Evolutionary conservation across 2,888 invertebrate species (phyloP), one percentile per base, ranked within the genome.

Genomic region (Cancer borealis): DNA sequence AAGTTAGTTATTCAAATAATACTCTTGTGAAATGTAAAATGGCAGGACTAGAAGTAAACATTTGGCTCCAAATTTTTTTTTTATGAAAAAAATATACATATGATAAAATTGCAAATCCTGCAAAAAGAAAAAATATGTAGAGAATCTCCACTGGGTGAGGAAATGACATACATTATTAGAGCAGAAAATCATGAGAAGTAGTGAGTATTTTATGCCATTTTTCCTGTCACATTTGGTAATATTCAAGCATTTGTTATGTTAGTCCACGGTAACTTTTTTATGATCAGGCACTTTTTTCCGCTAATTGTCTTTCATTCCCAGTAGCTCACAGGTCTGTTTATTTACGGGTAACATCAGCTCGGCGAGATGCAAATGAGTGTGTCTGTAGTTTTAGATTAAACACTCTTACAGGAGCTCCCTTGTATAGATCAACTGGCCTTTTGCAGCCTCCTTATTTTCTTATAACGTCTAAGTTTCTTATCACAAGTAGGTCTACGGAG

Each of bases 1-100:
- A 73, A 73, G 73, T 73, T 54, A 54, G 54, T 73, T n/a, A n/a
- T 73, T 4, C 73, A 73, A 26, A 73, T 73, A 73, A 73, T 3
- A 73, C n/a, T n/a, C 21, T 21, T 73, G 73, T 73, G 73, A 73
- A 73, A 73, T 73, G 73, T 73, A n/a, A n/a, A 26, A 73, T 73
- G 73, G n/a, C 73, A 26, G 73, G 73, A 73, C 6, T 3, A n/a
- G 8, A 26, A 21, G n/a, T 73, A 73, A 73, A 73, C 73, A 73
- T 73, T n/a, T 73, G 73, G n/a, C 26, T 6, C 26, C n/a, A n/a
- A 5, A 6, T 8, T n/a, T 73, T 73, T 21, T 26, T 26, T 26
- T 73, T 73, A 8, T 73, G n/a, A 73, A 21, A 26, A 73, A 26
- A 73, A 73, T 73, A 54, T 54, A 54, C 54, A 12, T 54, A 17